Percentiles rank a stretch among this genome's conserved stretches.
phyloP scores from a whole-genome alignment of 2,113 vertebrate species.

The Patagioenas fasciata region DNA sequence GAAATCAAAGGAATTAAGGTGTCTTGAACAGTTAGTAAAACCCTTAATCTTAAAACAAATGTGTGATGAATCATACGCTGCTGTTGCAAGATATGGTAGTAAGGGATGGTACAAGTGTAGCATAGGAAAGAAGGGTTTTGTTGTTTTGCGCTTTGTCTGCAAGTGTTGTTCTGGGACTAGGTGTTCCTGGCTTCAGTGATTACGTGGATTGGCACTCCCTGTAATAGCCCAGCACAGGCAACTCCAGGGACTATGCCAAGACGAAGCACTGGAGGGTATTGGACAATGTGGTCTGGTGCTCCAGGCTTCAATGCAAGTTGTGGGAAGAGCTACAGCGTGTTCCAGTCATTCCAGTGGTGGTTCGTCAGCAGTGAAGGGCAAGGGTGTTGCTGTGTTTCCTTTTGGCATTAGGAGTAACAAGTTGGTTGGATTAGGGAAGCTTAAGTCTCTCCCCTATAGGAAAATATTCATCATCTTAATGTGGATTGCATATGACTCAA shows the following conservation, averaged over 20 bases:
- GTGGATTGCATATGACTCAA: slow-evolving; percentile 54
- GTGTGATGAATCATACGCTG: not conserved
- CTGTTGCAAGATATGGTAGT: not conserved
- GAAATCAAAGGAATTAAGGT: not conserved
- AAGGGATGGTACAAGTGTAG: not conserved
- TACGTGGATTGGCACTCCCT: slow-evolving; percentile 30
- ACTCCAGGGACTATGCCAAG: slow-evolving; percentile 21
- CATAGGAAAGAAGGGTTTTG: slow-evolving; percentile 22
- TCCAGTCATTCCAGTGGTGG: slow-evolving; percentile 39
- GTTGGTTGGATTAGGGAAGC: slow-evolving; percentile 38
- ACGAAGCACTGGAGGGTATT: slow-evolving; percentile 2
- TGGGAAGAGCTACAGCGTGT: slow-evolving; percentile 24
- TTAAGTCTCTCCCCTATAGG: slow-evolving; percentile 60
- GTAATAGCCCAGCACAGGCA: slow-evolving; percentile 13
- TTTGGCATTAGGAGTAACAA: slow-evolving; percentile 52
- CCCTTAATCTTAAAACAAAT: not conserved
- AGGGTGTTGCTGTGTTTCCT: slow-evolving; percentile 62
- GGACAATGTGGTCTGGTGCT: not conserved
- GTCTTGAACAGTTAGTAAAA: not conserved
- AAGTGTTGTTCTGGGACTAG: slow-evolving; percentile 53
- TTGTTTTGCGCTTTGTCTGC: slow-evolving; percentile 41
- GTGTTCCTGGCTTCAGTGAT: slow-evolving; percentile 37
- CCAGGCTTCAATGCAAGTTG: slow-evolving; percentile 11
- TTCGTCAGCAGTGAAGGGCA: slow-evolving; percentile 53
- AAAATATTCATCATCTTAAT: slow-evolving; percentile 59